Base-by-base conservation (phyloP, 2,888 invertebrate species). In the Pherbina coryleti region DNA sequence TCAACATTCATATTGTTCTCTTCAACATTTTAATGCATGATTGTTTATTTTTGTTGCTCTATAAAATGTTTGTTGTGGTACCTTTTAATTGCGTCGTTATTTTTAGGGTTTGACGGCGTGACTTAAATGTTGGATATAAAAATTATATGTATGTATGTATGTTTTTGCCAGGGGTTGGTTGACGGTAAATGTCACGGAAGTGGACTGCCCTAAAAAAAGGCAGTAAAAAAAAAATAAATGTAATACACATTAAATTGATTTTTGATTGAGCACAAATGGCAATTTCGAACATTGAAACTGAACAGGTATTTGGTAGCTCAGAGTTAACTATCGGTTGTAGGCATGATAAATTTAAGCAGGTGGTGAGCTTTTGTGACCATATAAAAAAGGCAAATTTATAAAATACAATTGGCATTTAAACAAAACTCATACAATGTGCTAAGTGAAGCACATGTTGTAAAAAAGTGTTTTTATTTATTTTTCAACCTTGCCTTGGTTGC, bases 181-280 rank as follows among this genome's bases (percentile, higher is more conserved):
- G 34, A n/a, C 14, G 44, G 44, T 44, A 3, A 14, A 7, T 14
- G 11, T 19, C 37, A 34, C 34, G 31, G 19, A 19, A 17, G 28
- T n/a, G 19, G 14, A 2, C 28, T 60, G 28, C 25, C 8, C 60
- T 7, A 22, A 22, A 60, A 28, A 17, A 60, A 9, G 25, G 22
- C 5, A 28, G 8, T 14, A 60, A 5, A 31, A 72, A 37, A 34
- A 28, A 1, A 53, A 71, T 55, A 44, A 2, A 9, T 60, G 14
- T 9, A 60, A 69, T 51, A 70, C 34, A 70, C 53, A 75, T 51
- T 77, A 75, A 79, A 79, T 79, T 72, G 75, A 77, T 77, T 77
- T 77, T 71, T 51, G 71, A 55, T 77, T 77, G 75, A n/a, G 69
- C 75, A 71, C 60, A 44, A 44, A 44, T 44, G 44, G 73, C 69